Base-by-base conservation (phyloP, 2,888 invertebrate genomes). In the Helleia helle region DNA sequence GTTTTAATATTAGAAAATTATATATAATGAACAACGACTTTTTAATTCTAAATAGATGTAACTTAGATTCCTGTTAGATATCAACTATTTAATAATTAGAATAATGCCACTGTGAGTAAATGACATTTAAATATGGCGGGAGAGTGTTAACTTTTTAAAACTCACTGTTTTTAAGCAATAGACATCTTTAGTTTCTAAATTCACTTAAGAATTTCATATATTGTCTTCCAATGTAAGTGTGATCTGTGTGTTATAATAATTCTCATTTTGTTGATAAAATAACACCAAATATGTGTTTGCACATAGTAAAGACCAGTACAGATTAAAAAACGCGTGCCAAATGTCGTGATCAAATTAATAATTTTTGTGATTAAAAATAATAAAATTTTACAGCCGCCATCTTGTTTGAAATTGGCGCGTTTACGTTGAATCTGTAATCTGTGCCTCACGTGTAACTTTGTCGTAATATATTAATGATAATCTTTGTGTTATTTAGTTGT, bases 31-130 rank as follows among this genome's bases (percentile, higher is more conserved):
- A 81, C 83, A 80, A 84, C 83, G 81, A 84, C 71, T 71, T 77
- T 62, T 70, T 83, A 77, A 83, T 84, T 84, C 83, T 84, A 84
- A 84, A 83, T 81, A 56, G 65, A 53, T 76, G 70, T 77, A 71
- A 64, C 54, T 54, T 76, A 75, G 70, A 67, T 55, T 65, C 48
- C 57, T 52, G 31, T 43, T 50, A 48, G 42, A 43, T 41, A 41
- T 48, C 44, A 58, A 67, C 22, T 61, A 66, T 34, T 29, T 22
- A 41, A 13, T 15, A 31, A 14, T 26, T 65, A 65, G 70, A 51
- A 60, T 54, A 59, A 59, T 63, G 70, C 75, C 74, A 51, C 49
- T 47, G 48, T 55, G 57, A 22, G 22, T 22, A 4, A 18, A 5
- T 2, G 22, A 22, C 22, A 5, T 22, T 28, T 45, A 42, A 41